Base-by-base conservation (phyloP, 2,888 invertebrate genomes). In the Himalopsyche anomala region DNA sequence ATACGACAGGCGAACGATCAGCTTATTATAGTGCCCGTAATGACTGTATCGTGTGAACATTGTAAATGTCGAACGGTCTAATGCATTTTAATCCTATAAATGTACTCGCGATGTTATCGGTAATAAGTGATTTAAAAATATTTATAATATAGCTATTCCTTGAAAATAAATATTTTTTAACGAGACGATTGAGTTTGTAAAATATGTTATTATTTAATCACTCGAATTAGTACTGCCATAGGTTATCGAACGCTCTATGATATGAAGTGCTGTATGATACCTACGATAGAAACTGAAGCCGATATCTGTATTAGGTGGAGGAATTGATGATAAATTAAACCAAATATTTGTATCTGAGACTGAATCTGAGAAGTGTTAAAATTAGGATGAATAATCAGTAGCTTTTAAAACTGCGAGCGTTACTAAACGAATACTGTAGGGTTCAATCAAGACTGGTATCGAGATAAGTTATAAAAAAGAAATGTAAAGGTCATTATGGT, bases 261-360 rank as follows among this genome's bases (percentile, higher is more conserved):
- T 80, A 56, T 85, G 45, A 80, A 82, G 55, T 82, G 62, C 40
- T 40, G 40, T 83, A 54, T 86, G 51, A 81, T 83, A 83, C 83
- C 28, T 74, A 62, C 56, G 56, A 81, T 80, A 80, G 81, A 82
- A 79, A 83, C 19, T 36, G 54, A 80, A 81, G 82, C 28, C 51
- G 51, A 81, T 84, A 80, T 86, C 80, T 87, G 87, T 81, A 85
- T 85, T 81, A 87, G 84, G 54, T 81, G 87, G 83, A 86, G 84
- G 85, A 86, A 88, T 85, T 84, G 86, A 87, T 81, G 85, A 81
- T 86, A 87, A 86, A 88, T 87, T 85, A 88, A 88, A 89, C 89
- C 88, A 89, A 89, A 89, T 88, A 89, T 89, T 88, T 86, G 88
- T 87, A 88, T 89, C 88, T 87, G 89, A 89, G 89, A 89, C 89